These are phyloP conservation scores for Hypsibius dujardini DNA, from an alignment of 1,140 invertebrate genomes.

Conservation along the genomic window DNA sequence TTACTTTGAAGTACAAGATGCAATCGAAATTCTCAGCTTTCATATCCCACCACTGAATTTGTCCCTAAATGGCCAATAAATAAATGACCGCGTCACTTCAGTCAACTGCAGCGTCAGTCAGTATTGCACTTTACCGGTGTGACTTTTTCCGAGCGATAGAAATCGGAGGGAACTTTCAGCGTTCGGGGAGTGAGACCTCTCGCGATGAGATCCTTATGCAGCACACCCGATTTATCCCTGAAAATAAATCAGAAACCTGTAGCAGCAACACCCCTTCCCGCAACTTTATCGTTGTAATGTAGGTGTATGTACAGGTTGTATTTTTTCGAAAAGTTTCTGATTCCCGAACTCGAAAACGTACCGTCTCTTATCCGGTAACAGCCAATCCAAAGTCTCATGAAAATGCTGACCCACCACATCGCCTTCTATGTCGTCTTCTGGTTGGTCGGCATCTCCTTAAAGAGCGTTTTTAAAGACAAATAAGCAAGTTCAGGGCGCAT, in stretches of 20 bases:
- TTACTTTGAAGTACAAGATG: slow-evolving; percentile 79
- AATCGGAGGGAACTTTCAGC: neutral
- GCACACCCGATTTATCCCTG: neutral
- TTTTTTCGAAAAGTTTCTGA: too few relatives aligned
- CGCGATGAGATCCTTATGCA: neutral
- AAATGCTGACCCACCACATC: neutral
- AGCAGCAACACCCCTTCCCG: too few relatives aligned
- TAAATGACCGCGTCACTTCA: too few relatives aligned
- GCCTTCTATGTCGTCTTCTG: neutral
- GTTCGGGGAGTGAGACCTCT: slow-evolving; percentile 1
- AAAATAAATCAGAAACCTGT: neutral
- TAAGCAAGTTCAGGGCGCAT: neutral
- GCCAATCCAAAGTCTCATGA: neutral
- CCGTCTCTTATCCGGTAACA: neutral
- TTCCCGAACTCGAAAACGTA: neutral
- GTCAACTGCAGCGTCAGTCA: too few relatives aligned
- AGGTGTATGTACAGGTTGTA: too few relatives aligned
- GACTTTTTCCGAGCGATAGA: neutral
- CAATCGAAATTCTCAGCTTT: slow-evolving; percentile 75
- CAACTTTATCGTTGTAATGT: too few relatives aligned
- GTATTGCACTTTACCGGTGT: neutral
- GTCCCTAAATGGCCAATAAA: slow-evolving; percentile 42
- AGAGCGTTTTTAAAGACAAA: too few relatives aligned
- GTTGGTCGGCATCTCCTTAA: neutral
- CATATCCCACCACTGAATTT: slow-evolving; percentile 91